A percentile compares a stretch with the other conserved stretches of the same genome.
Conservation (phyloP, 1,140 invertebrate genomes). For the Eciton burchellii region DNA sequence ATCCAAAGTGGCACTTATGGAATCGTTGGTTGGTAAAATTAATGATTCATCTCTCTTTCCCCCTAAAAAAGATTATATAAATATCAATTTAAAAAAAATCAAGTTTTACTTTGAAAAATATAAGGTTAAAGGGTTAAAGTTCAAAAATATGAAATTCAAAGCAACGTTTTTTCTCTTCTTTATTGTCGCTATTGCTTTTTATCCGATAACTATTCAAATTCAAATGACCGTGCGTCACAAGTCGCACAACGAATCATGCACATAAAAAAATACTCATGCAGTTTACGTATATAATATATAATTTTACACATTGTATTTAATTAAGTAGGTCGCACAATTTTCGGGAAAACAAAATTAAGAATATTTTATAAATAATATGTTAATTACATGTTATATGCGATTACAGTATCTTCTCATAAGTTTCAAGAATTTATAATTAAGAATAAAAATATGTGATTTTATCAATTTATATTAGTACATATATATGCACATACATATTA, state of each 20-base stretch:
- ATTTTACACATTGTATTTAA: neutral
- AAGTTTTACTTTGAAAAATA: conserved; percentile 8
- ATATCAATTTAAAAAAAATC: neutral
- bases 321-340: neutral
- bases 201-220: conserved; percentile 50
- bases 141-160: conserved; percentile 60
- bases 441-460: conserved; percentile 4
- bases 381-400: conserved; percentile 11
- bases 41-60: conserved; percentile 97
- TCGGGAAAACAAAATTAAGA: neutral
- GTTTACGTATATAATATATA: neutral
- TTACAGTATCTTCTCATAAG: neutral
- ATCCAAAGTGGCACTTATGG: conserved; percentile 95
- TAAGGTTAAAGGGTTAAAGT: neutral
- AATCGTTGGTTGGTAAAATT: conserved; percentile 98
- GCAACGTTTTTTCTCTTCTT: too few species aligned
- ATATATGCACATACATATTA: neutral
- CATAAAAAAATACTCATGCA: neutral
- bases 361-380: neutral
- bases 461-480: neutral
- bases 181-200: conserved; percentile 3
- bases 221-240: conserved; percentile 6
- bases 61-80: conserved; percentile 88
- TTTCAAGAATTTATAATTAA: neutral
- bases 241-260: neutral